phyloP scores from a whole-genome alignment of 2,888 invertebrate species.

The Heliconius ethilla region DNA sequence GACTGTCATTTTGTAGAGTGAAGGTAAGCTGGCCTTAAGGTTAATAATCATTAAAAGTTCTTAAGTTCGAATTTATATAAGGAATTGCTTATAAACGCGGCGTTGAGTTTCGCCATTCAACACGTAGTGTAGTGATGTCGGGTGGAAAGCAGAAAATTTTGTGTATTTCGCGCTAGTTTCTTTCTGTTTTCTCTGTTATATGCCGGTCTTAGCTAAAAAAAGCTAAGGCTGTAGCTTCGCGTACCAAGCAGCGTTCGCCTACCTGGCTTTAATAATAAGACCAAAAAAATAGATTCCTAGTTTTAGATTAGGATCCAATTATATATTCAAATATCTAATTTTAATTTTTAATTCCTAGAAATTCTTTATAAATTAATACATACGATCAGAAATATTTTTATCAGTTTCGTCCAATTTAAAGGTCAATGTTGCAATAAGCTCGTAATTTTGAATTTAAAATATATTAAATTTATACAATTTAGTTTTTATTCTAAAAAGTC shows the following conservation, averaged over 20 bases:
- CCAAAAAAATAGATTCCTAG: neutral
- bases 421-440: constrained; percentile 6
- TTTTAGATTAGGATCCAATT: neutral
- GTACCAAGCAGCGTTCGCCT: neutral
- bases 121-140: too few species aligned
- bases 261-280: neutral
- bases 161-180: too few species aligned
- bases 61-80: neutral
- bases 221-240: too few species aligned
- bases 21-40: neutral
- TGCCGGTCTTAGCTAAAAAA: too few species aligned
- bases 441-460: neutral
- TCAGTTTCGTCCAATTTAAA: neutral
- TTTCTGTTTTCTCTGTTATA: too few species aligned
- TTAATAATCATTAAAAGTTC: neutral
- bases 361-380: neutral
- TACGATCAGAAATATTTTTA: neutral
- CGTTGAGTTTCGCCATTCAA: neutral
- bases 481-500: neutral
- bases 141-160: neutral
- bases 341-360: neutral
- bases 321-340: neutral
- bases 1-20: constrained; percentile 3
- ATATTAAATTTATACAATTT: neutral
- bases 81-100: neutral